Evolutionary conservation across 2,113 vertebrate genomes (phyloP), one percentile per base, ranked within the genome.

Genomic region (Craseonycteris thonglongyai): DNA sequence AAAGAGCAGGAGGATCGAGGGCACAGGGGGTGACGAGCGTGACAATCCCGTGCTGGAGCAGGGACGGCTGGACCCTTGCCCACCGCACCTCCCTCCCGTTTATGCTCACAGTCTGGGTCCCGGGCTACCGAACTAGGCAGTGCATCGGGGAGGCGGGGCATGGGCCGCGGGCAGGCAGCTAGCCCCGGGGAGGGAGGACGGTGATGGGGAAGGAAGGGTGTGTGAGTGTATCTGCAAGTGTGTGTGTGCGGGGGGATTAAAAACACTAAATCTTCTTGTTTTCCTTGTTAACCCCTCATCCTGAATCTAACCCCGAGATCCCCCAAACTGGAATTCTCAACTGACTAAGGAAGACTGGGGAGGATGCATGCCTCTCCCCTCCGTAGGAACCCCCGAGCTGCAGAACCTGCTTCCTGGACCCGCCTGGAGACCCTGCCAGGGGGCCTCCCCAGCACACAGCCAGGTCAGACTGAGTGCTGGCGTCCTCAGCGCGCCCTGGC

Each of bases 281-380:
- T 14, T 24, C 11, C 33, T 40, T 40, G 80, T 80, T 19, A 61
- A 78, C 45, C 30, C 51, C 42, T 88, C 56, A 68, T 56, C 40
- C 81, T 61, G 28, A 56, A 38, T 75, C 74, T n/a, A 79, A 87
- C 33, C 35, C 74, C 59, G 38, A 28, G 45, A 26, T 84, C 56
- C 19, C 63, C 69, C 65, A 88, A 85, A 94, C 79, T 54, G 80
- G 65, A 96, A 93, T 94, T 93, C 59, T 93, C 40, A 21, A 24
- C 18, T 51, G 86, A 42, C 35, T 35, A 7, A 18, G 30, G 69
- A 54, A 38, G n/a, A 12, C 51, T 35, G 68, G 51, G n/a, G 58
- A 74, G 40, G 63, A 11, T 18, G 9, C 42, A 19, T 24, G 30
- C 59, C n/a, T 71, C 72, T 51, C 54, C 38, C 65, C 59, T 6